These are phyloP conservation scores for Rhopalosiphum maidis DNA, from an alignment of 1,140 invertebrate genomes.

Conservation along the genomic window DNA sequence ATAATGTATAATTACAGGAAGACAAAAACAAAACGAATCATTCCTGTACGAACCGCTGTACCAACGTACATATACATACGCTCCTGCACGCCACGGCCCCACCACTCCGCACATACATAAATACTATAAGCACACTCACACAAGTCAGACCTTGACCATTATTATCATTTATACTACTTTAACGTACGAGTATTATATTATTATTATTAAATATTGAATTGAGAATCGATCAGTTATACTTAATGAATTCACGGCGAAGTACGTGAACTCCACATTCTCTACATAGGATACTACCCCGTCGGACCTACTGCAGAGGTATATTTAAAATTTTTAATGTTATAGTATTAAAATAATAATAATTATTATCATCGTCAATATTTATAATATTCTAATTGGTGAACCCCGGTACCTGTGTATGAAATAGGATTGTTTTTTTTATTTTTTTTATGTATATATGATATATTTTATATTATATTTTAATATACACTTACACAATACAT, in stretches of 20 bases:
- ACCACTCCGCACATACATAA: neutral
- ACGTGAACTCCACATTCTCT: neutral
- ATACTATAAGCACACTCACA: neutral
- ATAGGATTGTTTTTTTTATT: neutral
- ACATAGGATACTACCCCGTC: neutral
- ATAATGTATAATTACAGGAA: slow-evolving; percentile 12
- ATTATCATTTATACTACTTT: neutral
- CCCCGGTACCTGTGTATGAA: neutral
- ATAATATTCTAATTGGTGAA: neutral
- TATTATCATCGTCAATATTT: neutral
- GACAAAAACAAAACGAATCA: slow-evolving; percentile 16
- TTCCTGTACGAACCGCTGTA: neutral
- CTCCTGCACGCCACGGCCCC: neutral
- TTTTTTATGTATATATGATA: no score
- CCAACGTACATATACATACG: neutral
- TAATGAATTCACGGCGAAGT: slow-evolving; percentile 27
- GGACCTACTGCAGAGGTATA: slow-evolving; percentile 10
- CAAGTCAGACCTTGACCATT: slow-evolving; percentile 50
- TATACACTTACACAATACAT: neutral
- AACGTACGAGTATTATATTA: neutral
- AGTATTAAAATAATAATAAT: neutral
- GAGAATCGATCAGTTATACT: slow-evolving; percentile 42
- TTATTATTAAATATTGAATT: neutral
- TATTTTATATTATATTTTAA: no score
- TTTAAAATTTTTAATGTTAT: neutral